phyloP scores from a whole-genome alignment of 2,797 vertebrate species.

The Betta splendens region DNA sequence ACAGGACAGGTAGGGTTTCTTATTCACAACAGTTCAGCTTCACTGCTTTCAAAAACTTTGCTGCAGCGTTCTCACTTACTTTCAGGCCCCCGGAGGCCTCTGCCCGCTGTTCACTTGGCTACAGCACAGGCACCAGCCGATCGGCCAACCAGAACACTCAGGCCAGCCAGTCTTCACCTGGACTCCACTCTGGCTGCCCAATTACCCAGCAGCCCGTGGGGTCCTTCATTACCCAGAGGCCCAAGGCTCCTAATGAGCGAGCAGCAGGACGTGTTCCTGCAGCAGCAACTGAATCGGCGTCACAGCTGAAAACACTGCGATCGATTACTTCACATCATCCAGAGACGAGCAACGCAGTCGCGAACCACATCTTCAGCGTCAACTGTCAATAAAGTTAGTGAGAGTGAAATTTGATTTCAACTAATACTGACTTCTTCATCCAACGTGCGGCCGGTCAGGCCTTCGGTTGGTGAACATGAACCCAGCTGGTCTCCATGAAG shows the following conservation, averaged over 20 bases:
- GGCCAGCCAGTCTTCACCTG: slow-evolving; percentile 77
- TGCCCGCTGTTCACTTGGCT: slow-evolving; percentile 59
- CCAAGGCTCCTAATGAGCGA: slow-evolving; percentile 78
- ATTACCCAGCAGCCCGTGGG: slow-evolving; percentile 79
- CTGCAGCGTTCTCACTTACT: slow-evolving; percentile 50
- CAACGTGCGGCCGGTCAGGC: too few relatives aligned
- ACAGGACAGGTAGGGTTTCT: slow-evolving; percentile 51
- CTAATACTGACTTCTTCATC: neutral
- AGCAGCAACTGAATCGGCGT: slow-evolving; percentile 24
- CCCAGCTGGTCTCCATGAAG: too few relatives aligned
- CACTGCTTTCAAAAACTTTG: slow-evolving; percentile 66
- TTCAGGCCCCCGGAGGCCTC: slow-evolving; percentile 58
- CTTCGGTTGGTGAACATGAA: too few relatives aligned
- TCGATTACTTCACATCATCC: slow-evolving; percentile 24
- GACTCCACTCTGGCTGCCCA: slow-evolving; percentile 76
- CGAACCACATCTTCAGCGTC: neutral
- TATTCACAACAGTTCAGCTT: slow-evolving; percentile 61
- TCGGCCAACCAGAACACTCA: slow-evolving; percentile 79
- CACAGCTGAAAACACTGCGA: neutral
- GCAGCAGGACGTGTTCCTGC: slow-evolving; percentile 54
- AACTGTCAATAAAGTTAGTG: slow-evolving; percentile 7
- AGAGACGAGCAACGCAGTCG: slow-evolving; percentile 7
- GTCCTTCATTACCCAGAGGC: slow-evolving; percentile 79
- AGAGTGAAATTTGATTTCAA: neutral
- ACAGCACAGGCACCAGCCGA: slow-evolving; percentile 68